phyloP scores from a whole-genome alignment of 2,888 invertebrate genomes.

The Lepidocyrtinus sp. region DNA sequence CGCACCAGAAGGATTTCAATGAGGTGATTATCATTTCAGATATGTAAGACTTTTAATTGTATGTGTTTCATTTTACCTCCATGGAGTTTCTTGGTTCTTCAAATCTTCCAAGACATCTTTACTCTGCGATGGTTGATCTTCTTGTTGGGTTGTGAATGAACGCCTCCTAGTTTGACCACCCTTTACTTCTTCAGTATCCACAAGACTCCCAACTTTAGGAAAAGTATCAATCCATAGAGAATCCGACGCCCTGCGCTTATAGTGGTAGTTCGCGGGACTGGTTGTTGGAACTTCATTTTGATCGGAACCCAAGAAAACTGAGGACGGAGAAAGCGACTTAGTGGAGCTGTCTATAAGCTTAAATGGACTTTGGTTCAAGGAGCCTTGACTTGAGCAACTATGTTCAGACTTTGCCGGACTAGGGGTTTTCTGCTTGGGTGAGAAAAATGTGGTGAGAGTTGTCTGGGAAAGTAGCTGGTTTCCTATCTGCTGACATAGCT shows the following conservation, averaged over 20 bases:
- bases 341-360: neutral
- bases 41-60: no score
- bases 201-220: constrained; percentile 2
- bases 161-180: neutral
- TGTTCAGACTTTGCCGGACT: neutral
- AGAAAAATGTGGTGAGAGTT: constrained; percentile 6
- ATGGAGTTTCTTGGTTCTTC: no score
- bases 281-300: no score
- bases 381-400: constrained; percentile 7
- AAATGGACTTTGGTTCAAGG: neutral
- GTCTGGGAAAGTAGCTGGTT: constrained; percentile 58
- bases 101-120: no score
- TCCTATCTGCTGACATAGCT: constrained; percentile 65
- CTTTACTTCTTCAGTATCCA: neutral
- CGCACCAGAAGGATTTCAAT: no score
- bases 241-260: constrained; percentile 37
- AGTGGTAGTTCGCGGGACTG: constrained; percentile 11
- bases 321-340: neutral
- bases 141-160: constrained; percentile 10
- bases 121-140: no score
- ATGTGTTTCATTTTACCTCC: no score
- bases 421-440: constrained; percentile 2
- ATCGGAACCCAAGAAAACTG: neutral
- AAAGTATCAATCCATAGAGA: constrained; percentile 33
- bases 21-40: no score